A percentile compares a stretch with the other conserved stretches of the same genome.
These are phyloP conservation scores for Dusona sp. DNA, from an alignment of 2,888 invertebrate genomes.

Conservation along the genomic window DNA sequence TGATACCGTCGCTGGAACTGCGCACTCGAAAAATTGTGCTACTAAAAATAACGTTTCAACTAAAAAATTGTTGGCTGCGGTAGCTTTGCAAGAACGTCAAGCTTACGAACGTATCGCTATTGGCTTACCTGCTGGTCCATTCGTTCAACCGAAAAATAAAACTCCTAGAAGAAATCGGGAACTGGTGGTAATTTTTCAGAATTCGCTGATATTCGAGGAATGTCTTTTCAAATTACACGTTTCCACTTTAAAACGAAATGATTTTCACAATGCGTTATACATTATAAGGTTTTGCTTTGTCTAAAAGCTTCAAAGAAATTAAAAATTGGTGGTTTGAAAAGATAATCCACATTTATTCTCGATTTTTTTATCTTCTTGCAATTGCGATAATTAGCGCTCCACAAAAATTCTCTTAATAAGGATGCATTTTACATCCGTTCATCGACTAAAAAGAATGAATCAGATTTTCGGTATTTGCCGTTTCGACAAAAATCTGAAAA, in stretches of 20 bases:
- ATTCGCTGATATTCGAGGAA: constrained; percentile 7
- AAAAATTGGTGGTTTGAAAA: too few species aligned
- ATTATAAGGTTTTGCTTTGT: too few species aligned
- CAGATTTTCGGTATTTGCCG: too few species aligned
- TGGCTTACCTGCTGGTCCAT: constrained; percentile 82
- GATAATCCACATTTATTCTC: too few species aligned
- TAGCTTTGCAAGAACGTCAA: constrained; percentile 83
- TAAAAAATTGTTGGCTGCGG: constrained; percentile 81
- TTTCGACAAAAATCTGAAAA: too few species aligned
- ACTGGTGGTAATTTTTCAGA: constrained; percentile 65
- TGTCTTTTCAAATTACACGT: constrained; percentile 10
- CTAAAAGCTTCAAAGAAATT: too few species aligned
- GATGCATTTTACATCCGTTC: too few species aligned
- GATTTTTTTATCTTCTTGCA: too few species aligned
- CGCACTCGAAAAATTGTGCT: constrained; percentile 84
- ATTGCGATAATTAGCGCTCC: too few species aligned
- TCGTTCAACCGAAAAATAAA: constrained; percentile 73
- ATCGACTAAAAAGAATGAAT: too few species aligned
- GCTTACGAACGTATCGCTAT: constrained; percentile 82
- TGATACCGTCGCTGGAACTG: constrained; percentile 71
- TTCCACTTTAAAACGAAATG: neutral
- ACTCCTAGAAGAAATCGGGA: constrained; percentile 53
- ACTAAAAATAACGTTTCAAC: constrained; percentile 81
- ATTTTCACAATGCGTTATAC: too few species aligned
- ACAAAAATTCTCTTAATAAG: too few species aligned